Conservation (phyloP, 2,888 invertebrate species). For the Cheilosia soror region DNA sequence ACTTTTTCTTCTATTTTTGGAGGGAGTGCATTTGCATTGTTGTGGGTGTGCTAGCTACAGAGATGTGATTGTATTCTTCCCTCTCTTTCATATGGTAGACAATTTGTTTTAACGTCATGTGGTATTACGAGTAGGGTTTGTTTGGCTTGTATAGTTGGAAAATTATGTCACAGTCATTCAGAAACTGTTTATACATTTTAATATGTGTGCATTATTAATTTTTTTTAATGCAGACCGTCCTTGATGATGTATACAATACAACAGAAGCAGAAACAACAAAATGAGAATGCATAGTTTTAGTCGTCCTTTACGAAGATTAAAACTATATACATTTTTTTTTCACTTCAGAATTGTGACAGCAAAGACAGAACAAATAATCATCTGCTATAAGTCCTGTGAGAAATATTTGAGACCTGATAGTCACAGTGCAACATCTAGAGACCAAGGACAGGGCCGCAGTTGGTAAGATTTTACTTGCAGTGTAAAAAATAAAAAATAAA, state of each 20-base stretch:
- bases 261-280: background rate
- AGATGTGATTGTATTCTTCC: background rate
- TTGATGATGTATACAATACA: background rate
- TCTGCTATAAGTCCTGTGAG: no score
- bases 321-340: background rate
- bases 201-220: background rate
- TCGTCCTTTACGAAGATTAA: background rate
- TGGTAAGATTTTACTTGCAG: no score
- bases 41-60: conserved; percentile 11
- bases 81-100: background rate
- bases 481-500: no score
- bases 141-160: background rate
- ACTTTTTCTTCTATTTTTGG: conserved; percentile 39
- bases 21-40: conserved; percentile 7
- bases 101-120: conserved; percentile 4
- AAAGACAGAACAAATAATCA: no score
- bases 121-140: background rate
- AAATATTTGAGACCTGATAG: no score
- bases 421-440: no score
- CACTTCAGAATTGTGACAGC: background rate
- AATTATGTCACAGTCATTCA: conserved; percentile 23
- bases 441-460: no score
- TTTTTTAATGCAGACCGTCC: background rate
- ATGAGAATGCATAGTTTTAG: background rate
- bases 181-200: background rate